Conservation (phyloP, 64 coral and sea anemone genomes). For the Stichodactyla mertensii region DNA sequence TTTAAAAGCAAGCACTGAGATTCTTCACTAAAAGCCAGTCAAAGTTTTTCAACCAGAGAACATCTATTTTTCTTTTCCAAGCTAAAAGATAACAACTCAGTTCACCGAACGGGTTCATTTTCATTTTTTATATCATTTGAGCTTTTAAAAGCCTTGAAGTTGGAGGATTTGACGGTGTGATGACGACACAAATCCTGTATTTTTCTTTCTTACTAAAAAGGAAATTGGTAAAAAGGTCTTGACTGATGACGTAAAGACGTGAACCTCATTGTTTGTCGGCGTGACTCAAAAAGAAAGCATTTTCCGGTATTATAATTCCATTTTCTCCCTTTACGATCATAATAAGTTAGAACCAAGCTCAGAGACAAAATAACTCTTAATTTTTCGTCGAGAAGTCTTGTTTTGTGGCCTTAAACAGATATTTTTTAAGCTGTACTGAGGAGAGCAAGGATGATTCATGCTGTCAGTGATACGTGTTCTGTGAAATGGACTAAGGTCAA, state of each 20-base stretch:
- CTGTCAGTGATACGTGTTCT: constrained; percentile 56
- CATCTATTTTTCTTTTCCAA: too few relatives aligned
- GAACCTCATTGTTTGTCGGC: not conserved
- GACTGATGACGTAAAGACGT: not conserved
- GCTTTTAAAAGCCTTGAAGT: too few relatives aligned
- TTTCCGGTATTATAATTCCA: not conserved
- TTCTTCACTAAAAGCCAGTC: too few relatives aligned
- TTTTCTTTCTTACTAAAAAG: not conserved
- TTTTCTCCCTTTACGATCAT: not conserved
- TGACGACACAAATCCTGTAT: too few relatives aligned
- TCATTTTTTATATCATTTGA: too few relatives aligned
- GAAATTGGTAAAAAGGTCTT: not conserved
- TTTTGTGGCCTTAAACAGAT: not conserved
- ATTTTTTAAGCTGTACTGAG: not conserved
- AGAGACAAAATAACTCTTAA: not conserved
- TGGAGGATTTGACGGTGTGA: too few relatives aligned
- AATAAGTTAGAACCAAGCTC: not conserved
- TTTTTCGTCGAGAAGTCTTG: not conserved
- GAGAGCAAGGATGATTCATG: constrained; percentile 21
- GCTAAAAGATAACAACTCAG: too few relatives aligned
- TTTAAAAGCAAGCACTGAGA: too few relatives aligned
- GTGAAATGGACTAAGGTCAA: constrained; percentile 46
- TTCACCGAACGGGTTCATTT: too few relatives aligned
- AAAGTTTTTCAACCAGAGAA: too few relatives aligned
- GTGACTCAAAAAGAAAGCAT: not conserved